A percentile compares a stretch with the other conserved stretches of the same genome.
Conservation (phyloP, 2,888 invertebrate species). For the Pecten maximus region DNA sequence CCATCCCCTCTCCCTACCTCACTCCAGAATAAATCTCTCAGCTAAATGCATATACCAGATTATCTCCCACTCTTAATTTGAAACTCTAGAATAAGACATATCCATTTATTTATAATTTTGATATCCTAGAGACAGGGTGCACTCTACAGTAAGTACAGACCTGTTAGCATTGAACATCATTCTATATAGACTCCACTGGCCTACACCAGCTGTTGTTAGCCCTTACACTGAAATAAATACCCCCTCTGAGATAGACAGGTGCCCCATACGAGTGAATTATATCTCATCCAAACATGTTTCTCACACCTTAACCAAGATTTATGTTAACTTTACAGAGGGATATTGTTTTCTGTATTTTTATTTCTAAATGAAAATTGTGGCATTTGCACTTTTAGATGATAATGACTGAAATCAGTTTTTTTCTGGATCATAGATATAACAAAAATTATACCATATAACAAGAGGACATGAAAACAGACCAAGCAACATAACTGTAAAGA, state of each 20-base stretch:
- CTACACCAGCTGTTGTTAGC: background rate
- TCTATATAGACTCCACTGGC: background rate
- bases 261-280: background rate
- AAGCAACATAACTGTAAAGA: background rate
- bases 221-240: background rate
- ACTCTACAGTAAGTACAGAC: background rate
- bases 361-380: background rate
- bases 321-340: background rate
- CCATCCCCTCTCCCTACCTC: too few relatives aligned
- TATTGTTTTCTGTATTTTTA: background rate
- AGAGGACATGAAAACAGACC: background rate
- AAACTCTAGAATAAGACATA: too few relatives aligned
- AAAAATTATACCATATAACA: background rate
- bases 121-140: too few relatives aligned
- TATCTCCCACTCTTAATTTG: too few relatives aligned
- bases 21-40: too few relatives aligned
- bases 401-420: too few relatives aligned
- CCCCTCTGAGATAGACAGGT: background rate
- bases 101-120: too few relatives aligned
- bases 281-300: background rate
- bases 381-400: too few relatives aligned
- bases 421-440: background rate
- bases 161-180: conserved; percentile 16
- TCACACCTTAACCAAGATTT: background rate
- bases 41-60: too few relatives aligned